A percentile compares a stretch with the other conserved stretches of the same genome.
These are phyloP conservation scores for Mustela nigripes DNA, from an alignment of 2,113 vertebrate species.

Conservation along the genomic window DNA sequence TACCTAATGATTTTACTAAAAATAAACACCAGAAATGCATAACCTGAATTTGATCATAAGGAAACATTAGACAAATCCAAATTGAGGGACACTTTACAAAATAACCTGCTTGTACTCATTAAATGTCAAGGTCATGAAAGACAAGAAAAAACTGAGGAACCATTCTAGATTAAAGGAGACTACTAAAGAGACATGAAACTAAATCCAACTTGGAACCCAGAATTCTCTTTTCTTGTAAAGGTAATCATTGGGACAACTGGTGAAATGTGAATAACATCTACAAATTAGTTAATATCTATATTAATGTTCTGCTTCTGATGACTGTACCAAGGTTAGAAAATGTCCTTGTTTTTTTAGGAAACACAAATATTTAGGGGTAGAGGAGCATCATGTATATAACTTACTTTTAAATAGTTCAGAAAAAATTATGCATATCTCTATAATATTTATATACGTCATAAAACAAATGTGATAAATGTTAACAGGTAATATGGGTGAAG, in stretches of 20 bases:
- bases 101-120: not conserved
- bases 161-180: not conserved
- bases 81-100: conserved; percentile 25
- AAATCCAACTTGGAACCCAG: not conserved
- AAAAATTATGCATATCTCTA: not conserved
- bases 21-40: conserved; percentile 64
- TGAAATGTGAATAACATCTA: not conserved
- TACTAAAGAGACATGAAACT: not conserved
- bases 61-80: conserved; percentile 54
- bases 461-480: conserved; percentile 51
- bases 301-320: conserved; percentile 43
- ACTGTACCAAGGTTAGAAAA: conserved; percentile 15
- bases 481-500: conserved; percentile 15
- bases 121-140: conserved; percentile 55
- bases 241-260: not conserved
- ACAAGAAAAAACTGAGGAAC: not conserved
- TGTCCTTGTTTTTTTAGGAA: not conserved
- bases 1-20: conserved; percentile 48
- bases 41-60: conserved; percentile 52
- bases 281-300: conserved; percentile 41
- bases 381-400: not conserved
- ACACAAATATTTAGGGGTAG: conserved; percentile 26
- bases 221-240: conserved; percentile 38
- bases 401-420: conserved; percentile 55
- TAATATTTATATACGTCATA: conserved; percentile 32